These are phyloP conservation scores for Drosophila mimica DNA, from an alignment of 2,888 invertebrate genomes.

Conservation along the genomic window DNA sequence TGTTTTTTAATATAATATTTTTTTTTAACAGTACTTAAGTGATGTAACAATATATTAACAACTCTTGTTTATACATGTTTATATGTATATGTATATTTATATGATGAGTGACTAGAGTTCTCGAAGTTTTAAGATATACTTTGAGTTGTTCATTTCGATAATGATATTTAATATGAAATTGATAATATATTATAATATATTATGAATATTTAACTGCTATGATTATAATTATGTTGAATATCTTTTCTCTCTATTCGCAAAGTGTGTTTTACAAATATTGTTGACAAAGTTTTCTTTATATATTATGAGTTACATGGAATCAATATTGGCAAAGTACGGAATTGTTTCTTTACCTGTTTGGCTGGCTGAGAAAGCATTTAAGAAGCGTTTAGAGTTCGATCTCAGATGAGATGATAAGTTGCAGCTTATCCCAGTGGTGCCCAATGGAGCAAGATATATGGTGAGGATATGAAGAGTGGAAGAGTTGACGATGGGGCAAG, in stretches of 20 bases:
- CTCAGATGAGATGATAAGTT: conserved; percentile 43
- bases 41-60: too few relatives aligned
- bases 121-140: background rate
- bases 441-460: conserved; percentile 58
- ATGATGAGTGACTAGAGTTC: background rate
- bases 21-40: background rate
- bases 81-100: too few relatives aligned
- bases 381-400: conserved; percentile 43
- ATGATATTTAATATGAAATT: background rate
- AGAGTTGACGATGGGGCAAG: background rate
- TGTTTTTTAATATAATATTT: background rate
- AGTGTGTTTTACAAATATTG: background rate
- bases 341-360: conserved; percentile 10
- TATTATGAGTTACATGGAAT: background rate
- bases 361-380: conserved; percentile 30
- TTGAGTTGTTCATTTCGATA: background rate
- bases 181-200: too few relatives aligned
- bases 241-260: background rate
- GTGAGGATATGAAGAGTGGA: background rate
- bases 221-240: background rate
- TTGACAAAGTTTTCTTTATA: background rate
- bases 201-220: background rate
- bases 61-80: too few relatives aligned
- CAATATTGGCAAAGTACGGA: background rate
- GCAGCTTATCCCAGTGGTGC: conserved; percentile 46